These are phyloP conservation scores for Nematopogon swammerdamellus DNA, from an alignment of 2,888 invertebrate species.

Conservation along the genomic window DNA sequence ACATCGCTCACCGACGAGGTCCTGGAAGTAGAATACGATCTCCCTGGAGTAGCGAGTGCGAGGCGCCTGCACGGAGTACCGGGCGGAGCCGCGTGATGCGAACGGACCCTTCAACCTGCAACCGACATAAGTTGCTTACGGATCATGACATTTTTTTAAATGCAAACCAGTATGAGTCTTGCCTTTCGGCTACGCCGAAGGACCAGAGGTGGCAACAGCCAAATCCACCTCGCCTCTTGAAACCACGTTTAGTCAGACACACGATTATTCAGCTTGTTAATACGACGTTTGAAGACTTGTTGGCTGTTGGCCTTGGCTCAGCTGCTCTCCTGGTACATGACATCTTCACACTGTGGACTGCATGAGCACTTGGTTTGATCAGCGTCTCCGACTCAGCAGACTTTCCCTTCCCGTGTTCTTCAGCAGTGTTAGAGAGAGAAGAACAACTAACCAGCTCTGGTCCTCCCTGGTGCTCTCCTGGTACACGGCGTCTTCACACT, in stretches of 20 bases:
- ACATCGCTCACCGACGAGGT: conserved; percentile 62
- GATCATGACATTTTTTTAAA: no score
- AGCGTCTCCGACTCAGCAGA: conserved; percentile 12
- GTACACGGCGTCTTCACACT: conserved; percentile 32
- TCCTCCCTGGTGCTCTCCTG: conserved; percentile 21
- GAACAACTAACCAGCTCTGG: conserved; percentile 29
- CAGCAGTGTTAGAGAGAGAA: no score
- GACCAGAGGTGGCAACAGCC: no score
- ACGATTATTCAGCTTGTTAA: no score
- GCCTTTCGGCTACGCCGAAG: no score
- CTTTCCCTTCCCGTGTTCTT: neutral
- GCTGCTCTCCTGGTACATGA: conserved; percentile 25
- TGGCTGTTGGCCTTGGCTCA: conserved; percentile 21
- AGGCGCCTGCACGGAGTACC: conserved; percentile 49
- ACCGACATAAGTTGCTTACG: neutral
- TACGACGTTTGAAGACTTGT: conserved; percentile 16
- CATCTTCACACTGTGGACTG: conserved; percentile 32
- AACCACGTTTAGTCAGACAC: no score
- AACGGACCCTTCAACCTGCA: conserved; percentile 29
- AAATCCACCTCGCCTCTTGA: no score
- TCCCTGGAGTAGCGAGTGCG: conserved; percentile 57
- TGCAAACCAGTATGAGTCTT: no score
- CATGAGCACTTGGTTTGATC: conserved; percentile 28
- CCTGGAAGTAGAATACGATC: conserved; percentile 62
- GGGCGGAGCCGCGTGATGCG: conserved; percentile 35